Evolutionary conservation across 2,113 vertebrate genomes (phyloP).

Genomic region (Paratilapia polleni): DNA sequence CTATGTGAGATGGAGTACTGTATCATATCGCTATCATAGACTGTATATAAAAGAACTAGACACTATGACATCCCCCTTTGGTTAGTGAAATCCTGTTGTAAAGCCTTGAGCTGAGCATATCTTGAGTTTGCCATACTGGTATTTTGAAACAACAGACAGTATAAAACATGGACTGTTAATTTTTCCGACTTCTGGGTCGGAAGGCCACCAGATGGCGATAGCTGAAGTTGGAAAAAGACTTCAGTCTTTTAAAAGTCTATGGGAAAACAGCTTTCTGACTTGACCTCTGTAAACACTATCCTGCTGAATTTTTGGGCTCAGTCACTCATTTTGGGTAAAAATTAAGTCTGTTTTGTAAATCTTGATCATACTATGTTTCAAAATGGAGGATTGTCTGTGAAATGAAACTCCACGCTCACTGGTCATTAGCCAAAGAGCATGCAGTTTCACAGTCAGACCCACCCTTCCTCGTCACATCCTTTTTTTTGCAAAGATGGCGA

Average conservation of each 20-base stretch:
- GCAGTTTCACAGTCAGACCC: neutral
- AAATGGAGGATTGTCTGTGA: neutral
- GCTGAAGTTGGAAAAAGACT: too few relatives aligned
- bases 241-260: neutral
- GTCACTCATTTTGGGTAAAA: neutral
- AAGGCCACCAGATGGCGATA: too few relatives aligned
- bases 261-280: neutral
- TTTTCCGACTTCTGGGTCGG: too few relatives aligned
- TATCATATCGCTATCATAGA: too few relatives aligned
- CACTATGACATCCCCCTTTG: too few relatives aligned
- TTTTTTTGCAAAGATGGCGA: neutral
- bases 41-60: too few relatives aligned
- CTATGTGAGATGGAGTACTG: neutral
- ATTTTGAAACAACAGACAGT: too few relatives aligned
- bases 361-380: neutral
- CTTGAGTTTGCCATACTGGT: too few relatives aligned
- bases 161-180: neutral
- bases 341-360: neutral
- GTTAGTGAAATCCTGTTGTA: too few relatives aligned
- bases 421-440: neutral
- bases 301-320: neutral
- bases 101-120: neutral
- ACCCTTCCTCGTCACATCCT: accelerated
- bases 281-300: neutral
- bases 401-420: neutral